These are phyloP conservation scores for Acleris cristana DNA, from an alignment of 2,888 invertebrate species.

Conservation along the genomic window DNA sequence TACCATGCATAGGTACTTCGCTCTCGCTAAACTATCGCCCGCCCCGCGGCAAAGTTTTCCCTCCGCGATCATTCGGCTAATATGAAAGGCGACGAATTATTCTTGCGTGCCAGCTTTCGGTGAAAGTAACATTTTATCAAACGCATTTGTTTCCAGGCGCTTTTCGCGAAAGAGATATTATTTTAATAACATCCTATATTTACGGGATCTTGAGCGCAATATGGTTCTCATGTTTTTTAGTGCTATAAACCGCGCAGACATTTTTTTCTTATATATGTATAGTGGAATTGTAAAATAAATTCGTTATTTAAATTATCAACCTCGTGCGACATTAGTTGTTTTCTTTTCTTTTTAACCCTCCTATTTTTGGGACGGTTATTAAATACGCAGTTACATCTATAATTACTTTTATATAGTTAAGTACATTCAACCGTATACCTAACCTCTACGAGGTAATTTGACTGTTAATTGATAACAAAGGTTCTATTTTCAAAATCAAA, in stretches of 20 bases:
- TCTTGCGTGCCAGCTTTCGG: conserved; percentile 6
- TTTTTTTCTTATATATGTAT: too few relatives aligned
- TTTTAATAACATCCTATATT: background rate
- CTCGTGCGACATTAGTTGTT: too few relatives aligned
- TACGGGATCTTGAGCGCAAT: background rate
- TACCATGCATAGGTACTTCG: background rate
- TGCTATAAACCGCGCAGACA: background rate
- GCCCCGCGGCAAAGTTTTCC: conserved; percentile 1
- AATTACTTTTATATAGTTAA: too few relatives aligned
- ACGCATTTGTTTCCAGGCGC: conserved; percentile 1
- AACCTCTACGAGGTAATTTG: too few relatives aligned
- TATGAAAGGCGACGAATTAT: conserved; percentile 21
- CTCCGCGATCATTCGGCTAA: conserved; percentile 14
- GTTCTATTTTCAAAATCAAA: too few relatives aligned
- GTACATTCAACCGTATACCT: too few relatives aligned
- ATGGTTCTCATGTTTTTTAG: background rate
- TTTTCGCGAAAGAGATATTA: conserved; percentile 1
- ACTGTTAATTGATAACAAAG: too few relatives aligned
- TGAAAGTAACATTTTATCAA: conserved; percentile 7
- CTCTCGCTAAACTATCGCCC: conserved; percentile 4
- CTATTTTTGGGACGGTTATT: too few relatives aligned
- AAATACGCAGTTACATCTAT: too few relatives aligned
- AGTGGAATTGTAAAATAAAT: too few relatives aligned
- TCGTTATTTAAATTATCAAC: too few relatives aligned
- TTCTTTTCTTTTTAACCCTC: too few relatives aligned